phyloP scores from a whole-genome alignment of 2,113 vertebrate genomes.

The Muscicapa adusta region DNA sequence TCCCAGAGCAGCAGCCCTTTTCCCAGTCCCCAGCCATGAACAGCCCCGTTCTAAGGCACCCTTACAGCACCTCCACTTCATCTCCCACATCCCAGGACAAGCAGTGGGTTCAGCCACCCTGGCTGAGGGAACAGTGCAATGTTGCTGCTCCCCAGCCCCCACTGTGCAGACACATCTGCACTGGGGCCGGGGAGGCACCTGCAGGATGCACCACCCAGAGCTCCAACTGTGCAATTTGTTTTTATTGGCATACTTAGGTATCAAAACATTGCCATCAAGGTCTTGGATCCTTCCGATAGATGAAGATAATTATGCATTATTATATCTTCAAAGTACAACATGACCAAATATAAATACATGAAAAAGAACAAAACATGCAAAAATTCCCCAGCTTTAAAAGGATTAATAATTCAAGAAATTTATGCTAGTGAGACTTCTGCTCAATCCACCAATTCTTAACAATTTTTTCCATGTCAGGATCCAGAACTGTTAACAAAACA shows the following conservation, averaged over 20 bases:
- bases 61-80: not conserved
- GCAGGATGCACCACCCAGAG: conserved; percentile 49
- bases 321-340: conserved; percentile 16
- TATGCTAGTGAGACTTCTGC: not conserved
- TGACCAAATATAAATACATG: conserved; percentile 60
- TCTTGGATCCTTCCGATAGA: conserved; percentile 22
- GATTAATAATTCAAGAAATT: not conserved
- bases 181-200: not conserved
- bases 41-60: rapidly evolving
- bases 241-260: conserved; percentile 67
- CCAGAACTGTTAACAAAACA: not conserved
- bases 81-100: not conserved
- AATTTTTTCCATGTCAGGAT: not conserved
- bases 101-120: not conserved
- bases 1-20: not conserved
- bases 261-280: conserved; percentile 51
- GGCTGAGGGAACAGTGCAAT: not conserved
- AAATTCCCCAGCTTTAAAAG: conserved; percentile 34
- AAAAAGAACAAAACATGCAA: conserved; percentile 66
- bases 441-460: not conserved
- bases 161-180: rapidly evolving
- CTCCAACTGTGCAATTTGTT: conserved; percentile 18
- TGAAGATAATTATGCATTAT: not conserved
- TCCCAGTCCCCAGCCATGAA: not conserved
- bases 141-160: not conserved